phyloP scores from a whole-genome alignment of 2,113 vertebrate genomes.

The Panthera uncia region DNA sequence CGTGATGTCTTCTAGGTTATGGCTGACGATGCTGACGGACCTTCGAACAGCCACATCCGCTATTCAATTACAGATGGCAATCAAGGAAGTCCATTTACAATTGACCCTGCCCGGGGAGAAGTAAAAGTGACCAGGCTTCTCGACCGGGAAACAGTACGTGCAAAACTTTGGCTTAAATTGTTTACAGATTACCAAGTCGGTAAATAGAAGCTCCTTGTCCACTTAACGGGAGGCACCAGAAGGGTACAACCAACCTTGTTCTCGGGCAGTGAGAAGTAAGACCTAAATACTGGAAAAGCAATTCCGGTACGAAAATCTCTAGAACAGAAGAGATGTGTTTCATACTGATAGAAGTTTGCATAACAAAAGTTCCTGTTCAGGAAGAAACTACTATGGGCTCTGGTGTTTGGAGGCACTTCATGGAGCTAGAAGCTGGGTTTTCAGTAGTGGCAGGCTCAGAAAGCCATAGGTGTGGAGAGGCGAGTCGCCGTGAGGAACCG shows the following conservation, averaged over 20 bases:
- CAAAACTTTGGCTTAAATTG: neutral
- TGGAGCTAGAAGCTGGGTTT: neutral
- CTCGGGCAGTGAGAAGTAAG: accelerated
- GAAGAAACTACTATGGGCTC: neutral
- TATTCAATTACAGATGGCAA: slow-evolving; percentile 95
- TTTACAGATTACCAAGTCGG: neutral
- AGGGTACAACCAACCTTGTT: neutral
- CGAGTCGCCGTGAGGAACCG: neutral
- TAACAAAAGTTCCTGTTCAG: neutral
- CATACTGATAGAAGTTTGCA: neutral
- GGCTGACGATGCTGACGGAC: slow-evolving; percentile 95
- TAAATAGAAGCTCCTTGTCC: neutral
- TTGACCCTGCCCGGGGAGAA: slow-evolving; percentile 92
- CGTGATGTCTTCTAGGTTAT: slow-evolving; percentile 87
- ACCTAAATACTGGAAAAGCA: neutral
- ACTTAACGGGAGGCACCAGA: accelerated
- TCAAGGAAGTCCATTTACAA: slow-evolving; percentile 94
- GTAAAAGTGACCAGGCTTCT: slow-evolving; percentile 94
- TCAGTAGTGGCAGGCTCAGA: neutral
- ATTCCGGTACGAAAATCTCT: neutral
- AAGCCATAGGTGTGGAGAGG: neutral
- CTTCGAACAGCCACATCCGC: slow-evolving; percentile 90
- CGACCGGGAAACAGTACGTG: slow-evolving; percentile 93
- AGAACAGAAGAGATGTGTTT: neutral
- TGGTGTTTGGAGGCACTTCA: neutral